A percentile compares a stretch with the other conserved stretches of the same genome.
Evolutionary conservation across 2,888 invertebrate species (phyloP).

Genomic region (Habroteleia sp.): DNA sequence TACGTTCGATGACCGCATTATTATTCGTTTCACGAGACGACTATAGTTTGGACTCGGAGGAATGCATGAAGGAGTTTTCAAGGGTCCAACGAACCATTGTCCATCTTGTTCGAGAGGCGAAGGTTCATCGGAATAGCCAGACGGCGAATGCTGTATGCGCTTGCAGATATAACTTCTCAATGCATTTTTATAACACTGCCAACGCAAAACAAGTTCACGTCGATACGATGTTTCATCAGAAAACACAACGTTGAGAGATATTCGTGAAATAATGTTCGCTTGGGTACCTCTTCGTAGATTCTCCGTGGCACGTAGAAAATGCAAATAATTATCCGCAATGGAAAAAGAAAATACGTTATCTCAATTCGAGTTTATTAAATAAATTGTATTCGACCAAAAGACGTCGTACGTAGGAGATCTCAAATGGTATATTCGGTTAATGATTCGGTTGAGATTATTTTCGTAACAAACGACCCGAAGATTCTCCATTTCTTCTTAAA

Average conservation of each 20-base stretch:
- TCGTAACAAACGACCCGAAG: too few relatives aligned
- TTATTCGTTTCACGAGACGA: conserved; percentile 48
- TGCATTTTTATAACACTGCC: conserved; percentile 37
- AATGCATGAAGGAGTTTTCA: conserved; percentile 41
- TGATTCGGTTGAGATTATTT: too few relatives aligned
- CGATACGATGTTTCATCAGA: conserved; percentile 29
- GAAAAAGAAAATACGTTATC: conserved; percentile 2
- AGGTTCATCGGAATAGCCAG: conserved; percentile 29
- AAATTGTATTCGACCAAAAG: too few relatives aligned
- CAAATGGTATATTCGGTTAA: too few relatives aligned
- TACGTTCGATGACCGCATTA: conserved; percentile 49
- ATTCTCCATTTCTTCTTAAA: too few relatives aligned
- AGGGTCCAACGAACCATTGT: conserved; percentile 40
- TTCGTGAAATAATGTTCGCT: conserved; percentile 4
- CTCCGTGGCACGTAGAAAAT: too few relatives aligned
- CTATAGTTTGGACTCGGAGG: conserved; percentile 36
- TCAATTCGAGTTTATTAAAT: too few relatives aligned
- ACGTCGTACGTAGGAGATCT: too few relatives aligned
- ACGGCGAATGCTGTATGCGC: conserved; percentile 14
- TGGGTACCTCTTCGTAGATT: conserved; percentile 9
- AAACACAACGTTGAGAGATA: conserved; percentile 1
- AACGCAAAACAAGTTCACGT: conserved; percentile 34
- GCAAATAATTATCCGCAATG: conserved; percentile 22
- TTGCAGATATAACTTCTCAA: conserved; percentile 17
- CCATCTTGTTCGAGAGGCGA: conserved; percentile 17